Evolutionary conservation across 2,888 invertebrate genomes (phyloP).

Genomic region (Eupithecia subfuscata): DNA sequence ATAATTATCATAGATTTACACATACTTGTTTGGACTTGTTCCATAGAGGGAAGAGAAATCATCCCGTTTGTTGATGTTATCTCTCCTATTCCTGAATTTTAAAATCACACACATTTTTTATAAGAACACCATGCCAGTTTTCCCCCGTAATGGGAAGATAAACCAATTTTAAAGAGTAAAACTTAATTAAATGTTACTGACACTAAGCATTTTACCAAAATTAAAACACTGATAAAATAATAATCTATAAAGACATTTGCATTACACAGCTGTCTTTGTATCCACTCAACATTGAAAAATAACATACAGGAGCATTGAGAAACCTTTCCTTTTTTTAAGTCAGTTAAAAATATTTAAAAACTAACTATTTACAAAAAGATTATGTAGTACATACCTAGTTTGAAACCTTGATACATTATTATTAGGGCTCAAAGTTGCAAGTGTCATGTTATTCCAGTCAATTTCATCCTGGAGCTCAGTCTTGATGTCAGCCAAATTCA

Average conservation of each 20-base stretch:
- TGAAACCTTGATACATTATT: slow-evolving; percentile 67
- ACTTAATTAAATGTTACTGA: neutral
- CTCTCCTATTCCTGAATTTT: slow-evolving; percentile 79
- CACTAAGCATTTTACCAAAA: neutral
- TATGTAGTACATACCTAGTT: slow-evolving; percentile 66
- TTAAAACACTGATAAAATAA: neutral
- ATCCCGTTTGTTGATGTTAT: slow-evolving; percentile 75
- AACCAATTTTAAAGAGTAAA: neutral
- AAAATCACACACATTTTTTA: slow-evolving; percentile 51
- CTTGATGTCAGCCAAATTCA: slow-evolving; percentile 75
- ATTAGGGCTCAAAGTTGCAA: slow-evolving; percentile 76
- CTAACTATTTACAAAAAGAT: neutral
- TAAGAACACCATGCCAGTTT: neutral
- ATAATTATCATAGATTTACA: slow-evolving; percentile 57
- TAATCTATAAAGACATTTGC: neutral
- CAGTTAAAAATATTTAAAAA: neutral
- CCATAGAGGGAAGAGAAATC: slow-evolving; percentile 74
- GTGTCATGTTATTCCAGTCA: slow-evolving; percentile 79
- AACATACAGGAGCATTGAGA: neutral
- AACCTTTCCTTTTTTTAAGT: neutral
- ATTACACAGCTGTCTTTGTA: neutral
- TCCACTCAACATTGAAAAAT: neutral
- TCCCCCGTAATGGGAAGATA: neutral
- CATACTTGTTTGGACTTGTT: slow-evolving; percentile 80
- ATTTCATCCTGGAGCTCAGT: slow-evolving; percentile 79